Conservation (phyloP, 92 coral and sea anemone genomes). For the Plumapathes pennacea region DNA sequence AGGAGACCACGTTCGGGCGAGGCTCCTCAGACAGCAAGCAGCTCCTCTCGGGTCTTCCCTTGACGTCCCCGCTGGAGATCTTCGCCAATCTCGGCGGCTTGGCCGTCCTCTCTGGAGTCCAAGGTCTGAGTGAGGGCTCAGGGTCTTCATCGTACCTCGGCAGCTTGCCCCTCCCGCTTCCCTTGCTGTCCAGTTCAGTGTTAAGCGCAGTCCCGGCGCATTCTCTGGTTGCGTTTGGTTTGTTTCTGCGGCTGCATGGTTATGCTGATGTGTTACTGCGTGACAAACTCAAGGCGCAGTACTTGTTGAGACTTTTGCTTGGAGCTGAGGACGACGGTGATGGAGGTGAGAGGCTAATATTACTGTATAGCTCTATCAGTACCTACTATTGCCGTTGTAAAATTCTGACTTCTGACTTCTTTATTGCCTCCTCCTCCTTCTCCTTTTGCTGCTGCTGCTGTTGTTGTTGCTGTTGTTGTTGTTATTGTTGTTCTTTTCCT, state of each 20-base stretch:
- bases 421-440: too few species aligned
- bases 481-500: too few species aligned
- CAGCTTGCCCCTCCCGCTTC: slow-evolving; percentile 64
- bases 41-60: slow-evolving; percentile 18
- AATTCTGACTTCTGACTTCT: too few species aligned
- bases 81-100: slow-evolving; percentile 85
- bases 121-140: background rate
- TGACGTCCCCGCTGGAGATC: slow-evolving; percentile 69
- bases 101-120: slow-evolving; percentile 59
- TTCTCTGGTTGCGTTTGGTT: slow-evolving; percentile 90
- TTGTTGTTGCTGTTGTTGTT: too few species aligned
- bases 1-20: slow-evolving; percentile 48
- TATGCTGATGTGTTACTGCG: slow-evolving; percentile 77
- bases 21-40: slow-evolving; percentile 10
- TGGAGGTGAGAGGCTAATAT: slow-evolving; percentile 96
- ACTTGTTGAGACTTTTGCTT: slow-evolving; percentile 83
- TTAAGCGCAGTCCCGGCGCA: slow-evolving; percentile 91
- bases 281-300: slow-evolving; percentile 83
- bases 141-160: slow-evolving; percentile 40
- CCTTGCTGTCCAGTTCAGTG: slow-evolving; percentile 78
- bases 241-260: slow-evolving; percentile 94
- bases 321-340: slow-evolving; percentile 94
- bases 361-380: too few species aligned
- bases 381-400: too few species aligned
- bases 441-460: too few species aligned